A percentile compares a stretch with the other conserved stretches of the same genome.
Conservation (phyloP, 2,113 vertebrate species). For the Hypocryptadius cinnamomeus region DNA sequence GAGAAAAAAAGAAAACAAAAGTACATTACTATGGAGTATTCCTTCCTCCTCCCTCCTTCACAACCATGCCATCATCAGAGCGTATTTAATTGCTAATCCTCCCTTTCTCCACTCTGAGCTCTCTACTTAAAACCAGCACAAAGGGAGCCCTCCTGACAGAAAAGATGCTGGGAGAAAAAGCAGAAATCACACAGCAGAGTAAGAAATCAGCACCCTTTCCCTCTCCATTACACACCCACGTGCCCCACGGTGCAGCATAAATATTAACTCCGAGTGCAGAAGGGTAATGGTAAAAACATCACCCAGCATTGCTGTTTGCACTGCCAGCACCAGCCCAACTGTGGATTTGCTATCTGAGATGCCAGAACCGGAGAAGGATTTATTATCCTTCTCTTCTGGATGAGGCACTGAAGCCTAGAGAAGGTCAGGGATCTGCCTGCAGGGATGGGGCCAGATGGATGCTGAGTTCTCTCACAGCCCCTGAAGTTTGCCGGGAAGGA, state of each 20-base stretch:
- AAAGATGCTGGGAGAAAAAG: constrained; percentile 12
- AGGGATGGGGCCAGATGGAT: constrained; percentile 1
- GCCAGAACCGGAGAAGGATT: neutral
- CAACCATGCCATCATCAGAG: constrained; percentile 43
- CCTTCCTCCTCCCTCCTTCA: constrained; percentile 37
- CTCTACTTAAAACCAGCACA: constrained; percentile 22
- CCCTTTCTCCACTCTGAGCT: constrained; percentile 28
- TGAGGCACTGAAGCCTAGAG: neutral
- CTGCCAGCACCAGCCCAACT: neutral
- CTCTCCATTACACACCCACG: neutral
- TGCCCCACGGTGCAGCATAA: neutral
- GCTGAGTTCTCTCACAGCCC: neutral
- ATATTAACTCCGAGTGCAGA: neutral
- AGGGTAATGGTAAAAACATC: neutral
- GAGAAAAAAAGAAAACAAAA: constrained; percentile 39
- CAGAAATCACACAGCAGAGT: neutral
- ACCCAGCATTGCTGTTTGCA: neutral
- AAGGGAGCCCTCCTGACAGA: constrained; percentile 32
- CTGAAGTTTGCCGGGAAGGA: neutral
- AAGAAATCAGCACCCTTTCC: constrained; percentile 6
- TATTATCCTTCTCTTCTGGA: neutral
- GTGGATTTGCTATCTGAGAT: neutral
- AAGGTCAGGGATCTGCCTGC: constrained; percentile 16
- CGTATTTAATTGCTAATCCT: constrained; percentile 55
- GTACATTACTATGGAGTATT: constrained; percentile 33